Percentiles rank a stretch among this genome's conserved stretches.
Conservation (phyloP, 2,797 vertebrate species). For the Coregonus ussuriensis region DNA sequence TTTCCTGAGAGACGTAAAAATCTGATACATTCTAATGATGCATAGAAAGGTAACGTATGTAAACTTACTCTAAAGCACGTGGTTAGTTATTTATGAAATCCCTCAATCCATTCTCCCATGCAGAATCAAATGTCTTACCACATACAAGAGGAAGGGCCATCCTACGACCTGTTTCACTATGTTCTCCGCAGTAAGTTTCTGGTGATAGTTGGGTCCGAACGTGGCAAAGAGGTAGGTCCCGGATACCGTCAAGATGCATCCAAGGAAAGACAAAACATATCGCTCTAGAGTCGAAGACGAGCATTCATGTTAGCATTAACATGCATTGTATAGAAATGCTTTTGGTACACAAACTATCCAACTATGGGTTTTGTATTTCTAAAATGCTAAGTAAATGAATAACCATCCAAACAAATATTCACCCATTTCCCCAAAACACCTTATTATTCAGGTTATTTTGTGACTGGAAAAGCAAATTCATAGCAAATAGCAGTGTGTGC, state of each 20-base stretch:
- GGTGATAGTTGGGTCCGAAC: constrained; percentile 94
- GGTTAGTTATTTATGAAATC: neutral
- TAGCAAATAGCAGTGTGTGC: neutral
- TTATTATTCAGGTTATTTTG: neutral
- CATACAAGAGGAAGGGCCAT: constrained; percentile 92
- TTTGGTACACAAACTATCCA: neutral
- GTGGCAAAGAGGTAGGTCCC: constrained; percentile 93
- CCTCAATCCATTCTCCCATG: neutral
- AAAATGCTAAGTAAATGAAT: neutral
- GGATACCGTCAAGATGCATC: constrained; percentile 82
- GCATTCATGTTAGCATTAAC: neutral
- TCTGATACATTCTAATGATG: neutral
- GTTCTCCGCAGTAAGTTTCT: constrained; percentile 88
- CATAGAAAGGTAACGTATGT: neutral
- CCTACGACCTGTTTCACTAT: constrained; percentile 88
- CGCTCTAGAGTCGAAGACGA: constrained; percentile 72
- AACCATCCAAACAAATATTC: neutral
- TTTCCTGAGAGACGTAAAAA: neutral
- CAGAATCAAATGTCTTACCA: constrained; percentile 77
- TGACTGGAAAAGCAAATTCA: neutral
- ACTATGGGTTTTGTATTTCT: neutral
- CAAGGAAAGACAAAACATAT: constrained; percentile 86
- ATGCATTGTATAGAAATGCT: neutral
- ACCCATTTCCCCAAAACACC: neutral
- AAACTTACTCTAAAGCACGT: neutral